Percentiles rank a stretch among this genome's conserved stretches.
phyloP scores from a whole-genome alignment of 2,888 invertebrate species.

The Eurytoma californica region DNA sequence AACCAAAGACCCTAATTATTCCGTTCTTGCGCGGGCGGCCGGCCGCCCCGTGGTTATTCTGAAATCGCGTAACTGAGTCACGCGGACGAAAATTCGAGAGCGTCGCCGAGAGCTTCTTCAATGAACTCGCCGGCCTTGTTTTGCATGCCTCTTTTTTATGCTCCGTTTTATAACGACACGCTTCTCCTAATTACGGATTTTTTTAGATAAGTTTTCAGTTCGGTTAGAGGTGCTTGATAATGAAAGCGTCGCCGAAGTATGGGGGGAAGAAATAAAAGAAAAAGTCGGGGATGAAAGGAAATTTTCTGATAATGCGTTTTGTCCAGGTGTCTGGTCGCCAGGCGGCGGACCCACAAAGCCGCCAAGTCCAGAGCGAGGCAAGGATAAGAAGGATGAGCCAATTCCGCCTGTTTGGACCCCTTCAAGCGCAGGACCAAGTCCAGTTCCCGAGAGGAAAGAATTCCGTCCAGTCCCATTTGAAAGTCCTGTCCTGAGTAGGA shows the following conservation, averaged over 20 bases:
- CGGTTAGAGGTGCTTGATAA: background rate
- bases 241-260: background rate
- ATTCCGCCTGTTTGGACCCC: constrained; percentile 88
- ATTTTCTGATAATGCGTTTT: constrained; percentile 25
- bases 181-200: too few relatives aligned
- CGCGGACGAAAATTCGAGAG: constrained; percentile 27
- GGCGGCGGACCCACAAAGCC: constrained; percentile 72
- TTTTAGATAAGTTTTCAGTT: background rate
- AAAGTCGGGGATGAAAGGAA: constrained; percentile 3
- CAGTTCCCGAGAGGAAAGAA: constrained; percentile 84
- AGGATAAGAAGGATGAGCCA: constrained; percentile 77
- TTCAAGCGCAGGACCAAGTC: constrained; percentile 83
- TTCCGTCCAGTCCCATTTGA: constrained; percentile 88
- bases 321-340: constrained; percentile 80
- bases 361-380: constrained; percentile 74
- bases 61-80: constrained; percentile 37
- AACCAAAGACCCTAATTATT: constrained; percentile 63
- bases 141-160: background rate
- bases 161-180: too few relatives aligned
- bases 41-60: constrained; percentile 32
- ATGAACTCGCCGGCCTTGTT: background rate
- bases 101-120: constrained; percentile 18
- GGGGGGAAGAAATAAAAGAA: background rate
- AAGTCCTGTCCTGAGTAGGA: constrained; percentile 80
- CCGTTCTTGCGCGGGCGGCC: constrained; percentile 15